These are phyloP conservation scores for Ormia ochracea DNA, from an alignment of 2,888 invertebrate genomes.

Conservation along the genomic window DNA sequence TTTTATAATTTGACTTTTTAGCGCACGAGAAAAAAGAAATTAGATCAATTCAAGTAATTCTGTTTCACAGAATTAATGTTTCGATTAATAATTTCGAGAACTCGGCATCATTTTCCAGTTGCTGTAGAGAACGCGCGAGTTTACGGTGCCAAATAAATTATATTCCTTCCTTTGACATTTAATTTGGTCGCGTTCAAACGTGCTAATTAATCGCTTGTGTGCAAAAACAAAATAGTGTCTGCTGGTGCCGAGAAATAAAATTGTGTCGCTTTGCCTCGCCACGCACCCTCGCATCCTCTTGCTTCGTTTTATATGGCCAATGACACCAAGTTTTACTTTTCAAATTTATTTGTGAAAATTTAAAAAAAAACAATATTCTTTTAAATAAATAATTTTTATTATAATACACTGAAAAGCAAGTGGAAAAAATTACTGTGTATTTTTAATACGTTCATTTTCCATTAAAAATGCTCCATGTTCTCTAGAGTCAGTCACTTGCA, in stretches of 20 bases:
- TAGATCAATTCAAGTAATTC: conserved; percentile 14
- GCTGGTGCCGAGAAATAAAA: background rate
- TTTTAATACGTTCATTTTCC: conserved; percentile 35
- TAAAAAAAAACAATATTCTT: background rate
- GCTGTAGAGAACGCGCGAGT: conserved; percentile 22
- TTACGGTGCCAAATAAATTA: conserved; percentile 50
- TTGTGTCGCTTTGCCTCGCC: background rate
- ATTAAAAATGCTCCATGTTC: conserved; percentile 42
- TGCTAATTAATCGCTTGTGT: background rate
- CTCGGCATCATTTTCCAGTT: conserved; percentile 25
- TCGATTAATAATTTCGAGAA: conserved; percentile 42
- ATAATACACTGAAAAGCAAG: conserved; percentile 44
- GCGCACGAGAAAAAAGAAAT: background rate
- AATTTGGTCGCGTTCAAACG: background rate
- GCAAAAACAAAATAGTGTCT: background rate
- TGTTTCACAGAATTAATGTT: conserved; percentile 3
- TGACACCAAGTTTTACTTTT: conserved; percentile 42
- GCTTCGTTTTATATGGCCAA: conserved; percentile 34
- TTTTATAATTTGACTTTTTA: background rate
- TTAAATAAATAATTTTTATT: conserved; percentile 2
- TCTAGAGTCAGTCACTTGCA: conserved; percentile 54
- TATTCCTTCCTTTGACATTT: background rate
- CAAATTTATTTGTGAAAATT: conserved; percentile 4
- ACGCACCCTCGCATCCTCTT: conserved; percentile 1
- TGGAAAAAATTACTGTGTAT: conserved; percentile 40